A percentile compares a stretch with the other conserved stretches of the same genome.
Conservation (phyloP, 1,140 invertebrate species). For the Colletes gigas region DNA sequence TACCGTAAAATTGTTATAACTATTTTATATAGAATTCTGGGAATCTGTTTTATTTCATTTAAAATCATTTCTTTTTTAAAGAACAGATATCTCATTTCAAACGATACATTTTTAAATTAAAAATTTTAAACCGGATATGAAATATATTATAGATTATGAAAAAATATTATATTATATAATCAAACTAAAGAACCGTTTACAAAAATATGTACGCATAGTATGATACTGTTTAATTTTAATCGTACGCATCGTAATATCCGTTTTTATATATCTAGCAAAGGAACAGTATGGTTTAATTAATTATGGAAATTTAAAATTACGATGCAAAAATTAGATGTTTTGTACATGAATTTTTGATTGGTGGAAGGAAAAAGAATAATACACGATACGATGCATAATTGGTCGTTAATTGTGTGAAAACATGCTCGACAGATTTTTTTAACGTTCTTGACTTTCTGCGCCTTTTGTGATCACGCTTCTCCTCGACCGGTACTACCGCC, state of each 20-base stretch:
- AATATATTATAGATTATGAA: not conserved
- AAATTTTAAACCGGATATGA: not conserved
- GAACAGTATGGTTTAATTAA: conserved; percentile 1
- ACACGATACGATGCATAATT: conserved; percentile 7
- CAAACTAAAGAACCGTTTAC: not conserved
- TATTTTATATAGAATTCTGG: not conserved
- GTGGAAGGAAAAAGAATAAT: not conserved
- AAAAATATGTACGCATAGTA: not conserved
- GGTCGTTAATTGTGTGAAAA: not conserved
- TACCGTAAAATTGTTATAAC: not conserved
- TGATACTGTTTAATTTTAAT: not conserved
- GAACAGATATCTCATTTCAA: not conserved
- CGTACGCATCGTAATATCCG: not conserved
- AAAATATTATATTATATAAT: not conserved
- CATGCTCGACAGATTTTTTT: conserved; percentile 3
- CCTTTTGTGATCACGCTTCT: conserved; percentile 39
- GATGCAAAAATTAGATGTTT: not conserved
- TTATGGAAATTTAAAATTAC: not conserved
- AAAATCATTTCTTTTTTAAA: not conserved
- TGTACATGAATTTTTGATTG: not conserved
- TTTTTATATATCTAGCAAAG: no score
- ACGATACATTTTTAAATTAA: not conserved
- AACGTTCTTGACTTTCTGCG: conserved; percentile 7
- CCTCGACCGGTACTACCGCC: conserved; percentile 46
- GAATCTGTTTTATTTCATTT: not conserved